Evolutionary conservation across 2,113 vertebrate genomes (phyloP).

Genomic region (Pagrus major): DNA sequence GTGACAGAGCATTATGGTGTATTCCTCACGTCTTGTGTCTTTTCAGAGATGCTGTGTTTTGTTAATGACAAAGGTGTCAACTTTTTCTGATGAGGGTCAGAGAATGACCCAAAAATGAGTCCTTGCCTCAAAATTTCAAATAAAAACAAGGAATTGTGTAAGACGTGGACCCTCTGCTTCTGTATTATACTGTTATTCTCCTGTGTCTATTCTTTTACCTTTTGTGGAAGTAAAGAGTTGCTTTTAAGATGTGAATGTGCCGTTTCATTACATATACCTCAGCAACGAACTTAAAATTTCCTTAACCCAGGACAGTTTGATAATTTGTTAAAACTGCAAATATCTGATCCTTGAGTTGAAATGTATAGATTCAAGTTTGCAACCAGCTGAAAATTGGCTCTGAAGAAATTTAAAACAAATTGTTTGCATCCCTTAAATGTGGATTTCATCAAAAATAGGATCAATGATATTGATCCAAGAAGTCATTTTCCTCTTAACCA

Average conservation of each 20-base stretch:
- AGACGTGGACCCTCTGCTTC: neutral
- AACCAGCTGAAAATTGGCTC: neutral
- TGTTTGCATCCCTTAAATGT: neutral
- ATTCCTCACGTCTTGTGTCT: conserved; percentile 26
- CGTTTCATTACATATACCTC: neutral
- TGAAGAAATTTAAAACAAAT: neutral
- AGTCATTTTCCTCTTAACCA: neutral
- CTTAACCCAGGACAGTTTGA: neutral
- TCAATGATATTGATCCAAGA: neutral
- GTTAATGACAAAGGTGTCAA: conserved; percentile 36
- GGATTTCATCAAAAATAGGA: neutral
- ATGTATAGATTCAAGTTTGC: neutral
- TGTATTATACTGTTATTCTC: neutral
- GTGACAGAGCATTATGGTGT: neutral
- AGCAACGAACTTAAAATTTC: neutral
- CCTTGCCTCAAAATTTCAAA: conserved; percentile 28
- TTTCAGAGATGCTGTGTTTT: conserved; percentile 26
- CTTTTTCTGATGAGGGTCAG: conserved; percentile 26
- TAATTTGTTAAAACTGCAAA: neutral
- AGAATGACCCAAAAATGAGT: neutral
- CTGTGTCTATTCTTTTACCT: neutral
- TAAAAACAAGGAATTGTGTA: conserved; percentile 38
- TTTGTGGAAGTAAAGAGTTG: neutral
- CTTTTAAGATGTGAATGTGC: neutral
- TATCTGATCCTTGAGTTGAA: neutral